These are phyloP conservation scores for Dastarcus helophoroides DNA, from an alignment of 2,888 invertebrate species.

Conservation along the genomic window DNA sequence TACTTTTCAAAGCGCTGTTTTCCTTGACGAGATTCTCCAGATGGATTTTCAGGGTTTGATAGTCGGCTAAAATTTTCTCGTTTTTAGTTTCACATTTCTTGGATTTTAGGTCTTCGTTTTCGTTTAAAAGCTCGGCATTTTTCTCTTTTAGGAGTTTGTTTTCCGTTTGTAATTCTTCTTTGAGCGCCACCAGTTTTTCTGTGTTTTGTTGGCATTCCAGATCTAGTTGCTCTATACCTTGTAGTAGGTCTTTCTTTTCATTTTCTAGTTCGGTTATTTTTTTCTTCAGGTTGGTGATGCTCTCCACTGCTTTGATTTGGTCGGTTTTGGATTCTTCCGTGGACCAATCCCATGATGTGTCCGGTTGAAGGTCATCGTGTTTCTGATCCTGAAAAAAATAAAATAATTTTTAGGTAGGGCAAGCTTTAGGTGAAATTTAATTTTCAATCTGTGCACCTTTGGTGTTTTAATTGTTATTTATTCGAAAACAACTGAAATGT, in stretches of 20 bases:
- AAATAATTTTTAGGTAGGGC: too few species aligned
- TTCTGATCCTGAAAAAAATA: not conserved
- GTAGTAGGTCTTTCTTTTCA: slow-evolving; percentile 28
- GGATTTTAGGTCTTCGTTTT: slow-evolving; percentile 34
- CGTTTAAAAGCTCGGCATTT: slow-evolving; percentile 35
- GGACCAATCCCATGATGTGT: slow-evolving; percentile 13
- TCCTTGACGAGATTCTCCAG: not conserved
- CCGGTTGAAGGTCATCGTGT: not conserved
- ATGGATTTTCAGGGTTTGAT: not conserved
- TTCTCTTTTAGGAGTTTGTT: slow-evolving; percentile 27
- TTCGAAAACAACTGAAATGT: too few species aligned
- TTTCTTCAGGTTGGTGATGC: slow-evolving; percentile 25
- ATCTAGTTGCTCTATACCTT: slow-evolving; percentile 32
- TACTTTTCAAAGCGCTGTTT: slow-evolving; percentile 16
- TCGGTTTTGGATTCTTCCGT: slow-evolving; percentile 8
- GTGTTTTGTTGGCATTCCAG: slow-evolving; percentile 33
- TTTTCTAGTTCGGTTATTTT: slow-evolving; percentile 25
- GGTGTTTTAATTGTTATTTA: too few species aligned
- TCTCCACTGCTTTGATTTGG: slow-evolving; percentile 13
- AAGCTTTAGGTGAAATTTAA: too few species aligned
- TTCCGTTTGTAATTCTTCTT: slow-evolving; percentile 29
- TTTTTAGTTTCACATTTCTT: not conserved
- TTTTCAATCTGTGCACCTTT: too few species aligned
- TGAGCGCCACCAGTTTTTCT: slow-evolving; percentile 29
- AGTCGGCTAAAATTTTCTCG: not conserved